These are phyloP conservation scores for Palloptera scutellata DNA, from an alignment of 2,888 invertebrate species.

Conservation along the genomic window DNA sequence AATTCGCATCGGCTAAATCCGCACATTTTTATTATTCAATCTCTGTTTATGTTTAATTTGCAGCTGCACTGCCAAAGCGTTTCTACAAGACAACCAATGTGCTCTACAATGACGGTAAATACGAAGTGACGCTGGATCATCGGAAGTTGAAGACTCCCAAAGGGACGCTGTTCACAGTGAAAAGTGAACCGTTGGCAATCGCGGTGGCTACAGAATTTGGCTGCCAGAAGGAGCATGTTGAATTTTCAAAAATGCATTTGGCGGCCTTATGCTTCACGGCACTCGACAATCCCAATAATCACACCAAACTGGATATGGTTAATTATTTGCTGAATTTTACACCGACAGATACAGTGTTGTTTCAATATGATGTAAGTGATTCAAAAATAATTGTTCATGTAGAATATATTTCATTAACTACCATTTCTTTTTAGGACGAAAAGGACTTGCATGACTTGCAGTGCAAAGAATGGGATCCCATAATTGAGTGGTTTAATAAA, in stretches of 20 bases:
- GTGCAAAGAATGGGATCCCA: constrained; percentile 85
- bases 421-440: constrained; percentile 71
- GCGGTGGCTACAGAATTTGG: constrained; percentile 97
- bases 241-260: constrained; percentile 88
- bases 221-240: constrained; percentile 79
- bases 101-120: constrained; percentile 74
- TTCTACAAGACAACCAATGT: constrained; percentile 80
- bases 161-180: constrained; percentile 78
- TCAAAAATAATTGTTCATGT: too few relatives aligned
- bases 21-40: neutral
- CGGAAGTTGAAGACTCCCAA: constrained; percentile 89
- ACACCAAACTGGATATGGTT: constrained; percentile 78
- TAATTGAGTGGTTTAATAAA: constrained; percentile 89
- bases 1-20: neutral
- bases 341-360: constrained; percentile 84
- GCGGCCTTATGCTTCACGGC: constrained; percentile 90
- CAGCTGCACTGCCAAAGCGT: constrained; percentile 69
- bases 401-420: too few relatives aligned
- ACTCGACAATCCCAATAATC: constrained; percentile 89
- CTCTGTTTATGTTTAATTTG: neutral
- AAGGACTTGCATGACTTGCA: constrained; percentile 80
- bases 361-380: constrained; percentile 73
- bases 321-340: constrained; percentile 81
- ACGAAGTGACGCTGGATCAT: constrained; percentile 89
- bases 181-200: constrained; percentile 87